Evolutionary conservation across 2,113 vertebrate species (phyloP), one percentile per base, ranked within the genome.

Genomic region (Amblyornis subalaris): DNA sequence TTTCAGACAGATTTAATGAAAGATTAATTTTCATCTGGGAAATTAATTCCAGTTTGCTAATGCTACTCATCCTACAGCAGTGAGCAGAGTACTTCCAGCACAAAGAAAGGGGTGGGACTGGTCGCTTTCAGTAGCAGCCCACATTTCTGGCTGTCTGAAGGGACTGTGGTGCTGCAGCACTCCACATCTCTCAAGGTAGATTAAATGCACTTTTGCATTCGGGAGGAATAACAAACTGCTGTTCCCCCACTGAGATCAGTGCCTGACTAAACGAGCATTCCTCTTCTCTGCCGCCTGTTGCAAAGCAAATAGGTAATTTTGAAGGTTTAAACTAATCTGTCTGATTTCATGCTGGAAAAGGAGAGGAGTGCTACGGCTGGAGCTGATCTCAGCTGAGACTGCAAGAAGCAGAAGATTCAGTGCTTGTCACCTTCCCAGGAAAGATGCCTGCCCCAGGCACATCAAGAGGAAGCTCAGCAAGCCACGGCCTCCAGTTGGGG

Each of bases 161-260:
- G 9, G 18, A 31, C 48, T 40, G 58, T 13, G 42, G 77, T 16
- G 13, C 55, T 53, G 26, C 65, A 74, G 80, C 84, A 71, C 80
- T 95, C 35, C 60, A 77, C 24, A 67, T 38, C 77, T 92, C 91
- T 89, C 61, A 44, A 87, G 55, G 73, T 38, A 94, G 73, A 92
- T 91, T 87, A 96, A 84, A 95, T 60, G 48, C 80, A 81, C 77
- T 94, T 91, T 47, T 58, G 51, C 89, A 81, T 84, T 87, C 89
- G 67, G 24, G 5, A 17, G 12, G 40, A 89, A 67, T 73, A 92
- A 84, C 65, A 89, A 94, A 87, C 53, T 75, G 70, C 57, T 60
- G 40, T 65, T 91, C 64, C 40, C 87, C 74, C 45, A 45, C 69
- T 81, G 87, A 84, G 93, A 89, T 81, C 87, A 89, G 61, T 71